phyloP scores from a whole-genome alignment of 2,113 vertebrate genomes.

The Ascaphus truei region DNA sequence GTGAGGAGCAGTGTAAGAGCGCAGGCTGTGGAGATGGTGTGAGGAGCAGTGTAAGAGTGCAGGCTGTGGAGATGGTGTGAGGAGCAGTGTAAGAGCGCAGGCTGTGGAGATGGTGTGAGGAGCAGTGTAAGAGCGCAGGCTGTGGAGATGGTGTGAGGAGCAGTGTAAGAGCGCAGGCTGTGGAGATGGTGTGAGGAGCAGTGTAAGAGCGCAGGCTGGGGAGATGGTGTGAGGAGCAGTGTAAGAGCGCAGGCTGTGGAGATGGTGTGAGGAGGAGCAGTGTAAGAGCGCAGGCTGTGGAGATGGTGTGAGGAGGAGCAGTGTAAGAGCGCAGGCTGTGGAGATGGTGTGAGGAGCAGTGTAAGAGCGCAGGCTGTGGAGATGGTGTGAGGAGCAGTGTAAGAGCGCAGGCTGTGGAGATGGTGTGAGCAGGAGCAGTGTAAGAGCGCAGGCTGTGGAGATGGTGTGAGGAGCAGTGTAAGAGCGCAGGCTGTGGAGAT shows the following conservation, averaged over 20 bases:
- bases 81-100: neutral
- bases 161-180: neutral
- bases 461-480: neutral
- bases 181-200: neutral
- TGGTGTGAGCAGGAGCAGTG: neutral
- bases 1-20: neutral
- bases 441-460: neutral
- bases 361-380: neutral
- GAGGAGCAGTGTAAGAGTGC: neutral
- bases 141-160: neutral
- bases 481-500: neutral
- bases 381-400: neutral
- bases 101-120: neutral
- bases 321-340: neutral
- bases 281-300: too few relatives aligned
- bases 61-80: neutral
- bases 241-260: slow-evolving; percentile 70
- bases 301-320: neutral
- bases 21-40: neutral
- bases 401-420: too few relatives aligned
- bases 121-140: too few relatives aligned
- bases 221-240: neutral
- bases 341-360: neutral
- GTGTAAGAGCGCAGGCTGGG: neutral
- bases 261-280: slow-evolving; percentile 57